Evolutionary conservation across 2,888 invertebrate species (phyloP).

Genomic region (Adineta ricciae): DNA sequence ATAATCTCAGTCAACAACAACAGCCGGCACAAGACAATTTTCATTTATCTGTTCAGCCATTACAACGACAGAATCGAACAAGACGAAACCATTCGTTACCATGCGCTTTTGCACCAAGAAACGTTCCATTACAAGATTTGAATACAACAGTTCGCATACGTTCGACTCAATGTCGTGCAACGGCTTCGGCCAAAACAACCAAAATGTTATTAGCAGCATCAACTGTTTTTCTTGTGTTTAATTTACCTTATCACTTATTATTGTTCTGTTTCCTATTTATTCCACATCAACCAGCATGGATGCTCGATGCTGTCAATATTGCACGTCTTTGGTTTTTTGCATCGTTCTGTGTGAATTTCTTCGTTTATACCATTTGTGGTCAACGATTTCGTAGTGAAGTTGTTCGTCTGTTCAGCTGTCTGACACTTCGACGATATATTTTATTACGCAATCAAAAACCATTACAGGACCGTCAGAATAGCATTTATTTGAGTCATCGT

Average conservation of each 20-base stretch:
- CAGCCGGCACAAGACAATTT: neutral
- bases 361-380: constrained; percentile 13
- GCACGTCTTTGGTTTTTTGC: constrained; percentile 20
- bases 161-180: neutral
- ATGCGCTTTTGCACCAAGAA: neutral
- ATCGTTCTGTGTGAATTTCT: constrained; percentile 16
- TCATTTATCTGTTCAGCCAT: neutral
- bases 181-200: neutral
- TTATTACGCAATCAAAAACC: neutral
- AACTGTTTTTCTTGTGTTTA: constrained; percentile 8
- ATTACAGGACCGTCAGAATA: neutral
- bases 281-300: neutral
- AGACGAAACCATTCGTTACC: neutral
- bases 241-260: constrained; percentile 19
- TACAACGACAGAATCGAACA: neutral
- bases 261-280: constrained; percentile 13
- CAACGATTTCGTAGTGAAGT: constrained; percentile 18
- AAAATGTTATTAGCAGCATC: constrained; percentile 19
- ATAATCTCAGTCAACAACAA: neutral
- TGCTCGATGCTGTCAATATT: neutral
- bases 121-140: neutral
- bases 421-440: neutral
- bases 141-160: neutral
- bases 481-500: neutral
- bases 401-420: neutral